phyloP scores from a whole-genome alignment of 2,888 invertebrate species.

The Andrena bucephala region DNA sequence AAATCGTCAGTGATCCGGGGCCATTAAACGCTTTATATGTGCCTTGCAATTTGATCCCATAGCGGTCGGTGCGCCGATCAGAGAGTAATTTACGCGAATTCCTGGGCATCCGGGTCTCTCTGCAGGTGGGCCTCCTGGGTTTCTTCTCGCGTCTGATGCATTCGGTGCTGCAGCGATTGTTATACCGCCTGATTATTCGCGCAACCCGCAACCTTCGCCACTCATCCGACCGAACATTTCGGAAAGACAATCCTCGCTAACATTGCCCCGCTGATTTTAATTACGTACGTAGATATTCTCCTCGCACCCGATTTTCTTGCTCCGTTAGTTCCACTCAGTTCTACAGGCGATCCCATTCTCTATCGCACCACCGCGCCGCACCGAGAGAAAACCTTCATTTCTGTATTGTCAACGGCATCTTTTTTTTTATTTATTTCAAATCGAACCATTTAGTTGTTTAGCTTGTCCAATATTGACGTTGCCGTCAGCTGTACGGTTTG shows the following conservation, averaged over 20 bases:
- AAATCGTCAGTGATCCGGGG: constrained; percentile 81
- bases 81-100: constrained; percentile 81
- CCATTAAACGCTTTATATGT: constrained; percentile 83
- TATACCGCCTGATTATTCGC: constrained; percentile 28
- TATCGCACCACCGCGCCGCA: background rate
- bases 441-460: constrained; percentile 8
- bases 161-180: constrained; percentile 52
- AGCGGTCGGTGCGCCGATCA: constrained; percentile 77
- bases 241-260: constrained; percentile 49
- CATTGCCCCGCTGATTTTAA: constrained; percentile 50
- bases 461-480: background rate
- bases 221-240: constrained; percentile 48
- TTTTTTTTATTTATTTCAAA: constrained; percentile 2
- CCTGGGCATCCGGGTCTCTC: constrained; percentile 73
- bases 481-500: background rate
- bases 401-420: background rate
- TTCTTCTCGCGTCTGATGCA: constrained; percentile 57
- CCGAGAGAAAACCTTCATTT: background rate
- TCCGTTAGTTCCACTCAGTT: background rate
- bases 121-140: constrained; percentile 72
- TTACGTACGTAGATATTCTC: constrained; percentile 40
- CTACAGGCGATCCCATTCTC: background rate
- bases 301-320: background rate
- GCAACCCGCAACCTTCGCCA: constrained; percentile 48
- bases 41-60: constrained; percentile 82